These are phyloP conservation scores for Cheilosia vernalis DNA, from an alignment of 2,888 invertebrate genomes.

Conservation along the genomic window DNA sequence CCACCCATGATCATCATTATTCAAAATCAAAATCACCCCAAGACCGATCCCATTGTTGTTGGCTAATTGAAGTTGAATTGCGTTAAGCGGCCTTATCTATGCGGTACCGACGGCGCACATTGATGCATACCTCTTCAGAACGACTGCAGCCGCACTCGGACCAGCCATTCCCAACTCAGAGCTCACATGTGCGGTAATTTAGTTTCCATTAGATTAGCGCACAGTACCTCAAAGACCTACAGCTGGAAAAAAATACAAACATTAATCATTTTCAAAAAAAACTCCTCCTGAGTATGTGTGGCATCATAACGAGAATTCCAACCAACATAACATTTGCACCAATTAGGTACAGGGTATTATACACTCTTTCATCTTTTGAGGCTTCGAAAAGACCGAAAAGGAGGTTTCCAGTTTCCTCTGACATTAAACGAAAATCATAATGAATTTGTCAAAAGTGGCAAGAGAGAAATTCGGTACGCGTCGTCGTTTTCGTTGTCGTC, in stretches of 20 bases:
- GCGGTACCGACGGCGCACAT: constrained; percentile 39
- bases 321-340: constrained; percentile 30
- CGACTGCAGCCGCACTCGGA: constrained; percentile 35
- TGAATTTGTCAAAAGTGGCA: constrained; percentile 66
- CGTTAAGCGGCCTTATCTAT: constrained; percentile 69
- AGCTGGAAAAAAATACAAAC: constrained; percentile 35
- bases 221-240: constrained; percentile 55
- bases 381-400: constrained; percentile 63
- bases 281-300: constrained; percentile 41
- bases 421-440: constrained; percentile 72
- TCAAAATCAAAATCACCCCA: constrained; percentile 66
- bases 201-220: constrained; percentile 75
- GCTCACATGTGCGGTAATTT: constrained; percentile 70
- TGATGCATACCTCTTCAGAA: constrained; percentile 6
- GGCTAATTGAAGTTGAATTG: constrained; percentile 75
- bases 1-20: constrained; percentile 59
- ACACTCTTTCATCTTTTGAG: constrained; percentile 10
- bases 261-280: constrained; percentile 69
- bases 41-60: constrained; percentile 64
- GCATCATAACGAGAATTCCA: constrained; percentile 62
- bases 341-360: neutral
- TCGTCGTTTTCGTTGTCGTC: constrained; percentile 13
- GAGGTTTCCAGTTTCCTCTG: constrained; percentile 44
- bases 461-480: constrained; percentile 33
- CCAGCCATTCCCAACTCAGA: constrained; percentile 21